phyloP scores from a whole-genome alignment of 2,797 vertebrate genomes.

The Squalus acanthias region DNA sequence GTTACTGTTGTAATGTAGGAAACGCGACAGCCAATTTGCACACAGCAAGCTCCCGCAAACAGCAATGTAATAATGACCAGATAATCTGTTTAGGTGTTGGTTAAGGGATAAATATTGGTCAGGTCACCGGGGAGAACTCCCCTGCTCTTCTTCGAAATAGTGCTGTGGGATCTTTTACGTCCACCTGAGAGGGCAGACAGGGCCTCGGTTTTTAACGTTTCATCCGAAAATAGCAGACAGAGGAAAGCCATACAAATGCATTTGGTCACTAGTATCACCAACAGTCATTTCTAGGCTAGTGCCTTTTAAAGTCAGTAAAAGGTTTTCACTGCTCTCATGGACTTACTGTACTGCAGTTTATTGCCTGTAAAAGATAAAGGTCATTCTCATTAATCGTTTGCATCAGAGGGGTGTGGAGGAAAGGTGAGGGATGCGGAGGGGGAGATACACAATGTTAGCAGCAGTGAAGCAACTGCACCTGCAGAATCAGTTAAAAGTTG shows the following conservation, averaged over 20 bases:
- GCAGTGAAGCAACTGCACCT: not conserved
- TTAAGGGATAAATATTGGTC: not conserved
- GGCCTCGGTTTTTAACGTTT: not conserved
- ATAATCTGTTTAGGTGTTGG: not conserved
- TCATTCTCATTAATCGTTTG: not conserved
- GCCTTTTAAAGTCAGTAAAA: not conserved
- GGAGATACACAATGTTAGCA: not conserved
- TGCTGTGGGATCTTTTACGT: not conserved
- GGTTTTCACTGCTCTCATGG: not conserved
- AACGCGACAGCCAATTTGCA: not conserved
- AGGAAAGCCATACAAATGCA: not conserved
- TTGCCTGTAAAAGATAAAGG: not conserved
- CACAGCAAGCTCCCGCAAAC: not conserved
- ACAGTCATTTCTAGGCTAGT: not conserved
- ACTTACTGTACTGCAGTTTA: not conserved
- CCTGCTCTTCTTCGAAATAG: not conserved
- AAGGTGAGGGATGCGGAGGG: not conserved
- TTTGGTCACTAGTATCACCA: not conserved
- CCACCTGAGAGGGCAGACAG: too few relatives aligned
- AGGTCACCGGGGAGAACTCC: not conserved
- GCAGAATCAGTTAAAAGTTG: not conserved
- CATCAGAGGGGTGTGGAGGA: not conserved
- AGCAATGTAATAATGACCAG: not conserved
- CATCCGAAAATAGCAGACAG: not conserved
- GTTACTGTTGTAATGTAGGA: not conserved